Evolutionary conservation across 1,140 invertebrate species (phyloP).

Genomic region (Polypedilum vanderplanki): DNA sequence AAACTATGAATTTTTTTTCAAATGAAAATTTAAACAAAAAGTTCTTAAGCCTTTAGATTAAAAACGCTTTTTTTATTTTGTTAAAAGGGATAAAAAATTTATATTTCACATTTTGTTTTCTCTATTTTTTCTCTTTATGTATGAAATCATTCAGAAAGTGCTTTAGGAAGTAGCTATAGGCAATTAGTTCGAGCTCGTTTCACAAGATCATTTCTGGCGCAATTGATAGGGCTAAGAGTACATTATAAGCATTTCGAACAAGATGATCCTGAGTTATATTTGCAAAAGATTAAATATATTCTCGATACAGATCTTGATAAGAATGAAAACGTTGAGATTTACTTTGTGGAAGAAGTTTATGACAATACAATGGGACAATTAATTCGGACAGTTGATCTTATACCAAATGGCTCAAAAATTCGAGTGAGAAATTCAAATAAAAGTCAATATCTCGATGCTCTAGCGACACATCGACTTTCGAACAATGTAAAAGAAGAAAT

Average conservation of each 20-base stretch:
- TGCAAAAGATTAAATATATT: conserved; percentile 88
- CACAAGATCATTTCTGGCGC: conserved; percentile 87
- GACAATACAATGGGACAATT: conserved; percentile 64
- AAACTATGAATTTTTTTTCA: too few species aligned
- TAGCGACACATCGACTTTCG: conserved; percentile 82
- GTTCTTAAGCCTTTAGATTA: too few species aligned
- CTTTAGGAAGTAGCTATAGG: conserved; percentile 77
- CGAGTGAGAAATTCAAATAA: conserved; percentile 43
- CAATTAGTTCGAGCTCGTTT: conserved; percentile 85
- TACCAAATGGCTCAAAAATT: conserved; percentile 61
- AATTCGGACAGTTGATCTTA: conserved; percentile 64
- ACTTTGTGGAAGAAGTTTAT: conserved; percentile 85
- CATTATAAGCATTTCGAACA: conserved; percentile 96
- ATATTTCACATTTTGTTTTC: background rate
- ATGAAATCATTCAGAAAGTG: conserved; percentile 56
- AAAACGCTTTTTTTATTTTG: too few species aligned
- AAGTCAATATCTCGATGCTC: conserved; percentile 69
- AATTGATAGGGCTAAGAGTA: conserved; percentile 81
- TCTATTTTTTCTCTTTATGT: background rate
- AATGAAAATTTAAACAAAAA: too few species aligned
- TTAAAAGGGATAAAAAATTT: background rate
- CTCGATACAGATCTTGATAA: conserved; percentile 76
- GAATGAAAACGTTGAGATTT: conserved; percentile 70
- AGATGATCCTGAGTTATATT: conserved; percentile 88
- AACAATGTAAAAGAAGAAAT: conserved; percentile 75